phyloP scores from a whole-genome alignment of 2,113 vertebrate species.

The Melanerpes aurifrons region DNA sequence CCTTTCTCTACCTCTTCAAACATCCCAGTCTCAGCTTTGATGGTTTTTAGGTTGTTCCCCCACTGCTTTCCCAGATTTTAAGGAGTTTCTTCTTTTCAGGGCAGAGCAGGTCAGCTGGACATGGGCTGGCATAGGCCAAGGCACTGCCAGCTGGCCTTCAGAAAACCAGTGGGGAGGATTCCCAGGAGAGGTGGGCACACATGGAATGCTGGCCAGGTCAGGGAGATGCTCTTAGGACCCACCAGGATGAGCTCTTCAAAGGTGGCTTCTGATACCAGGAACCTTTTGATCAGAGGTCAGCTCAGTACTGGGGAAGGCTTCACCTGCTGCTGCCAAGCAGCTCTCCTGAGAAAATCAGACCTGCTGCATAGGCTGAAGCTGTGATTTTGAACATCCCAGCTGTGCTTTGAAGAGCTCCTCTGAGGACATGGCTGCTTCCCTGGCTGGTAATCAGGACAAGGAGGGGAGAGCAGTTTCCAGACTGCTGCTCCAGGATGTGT shows the following conservation, averaged over 20 bases:
- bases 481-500: background rate
- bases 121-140: background rate
- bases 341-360: background rate
- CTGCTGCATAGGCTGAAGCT: background rate
- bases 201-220: accelerated
- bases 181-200: accelerated
- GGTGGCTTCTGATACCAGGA: background rate
- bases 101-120: accelerated
- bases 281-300: background rate
- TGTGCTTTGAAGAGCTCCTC: background rate
- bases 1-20: background rate
- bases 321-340: background rate
- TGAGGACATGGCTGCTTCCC: background rate
- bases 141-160: background rate
- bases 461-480: background rate
- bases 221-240: background rate
- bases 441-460: background rate
- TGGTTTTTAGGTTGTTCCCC: background rate
- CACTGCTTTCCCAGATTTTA: background rate
- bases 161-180: background rate
- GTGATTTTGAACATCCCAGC: background rate
- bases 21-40: background rate
- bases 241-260: background rate
- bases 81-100: background rate
- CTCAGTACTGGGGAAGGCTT: background rate